Percentiles rank a stretch among this genome's conserved stretches.
phyloP scores from a whole-genome alignment of 53 echinoderm and acorn worm genomes.

The Temnopleurus reevesii region DNA sequence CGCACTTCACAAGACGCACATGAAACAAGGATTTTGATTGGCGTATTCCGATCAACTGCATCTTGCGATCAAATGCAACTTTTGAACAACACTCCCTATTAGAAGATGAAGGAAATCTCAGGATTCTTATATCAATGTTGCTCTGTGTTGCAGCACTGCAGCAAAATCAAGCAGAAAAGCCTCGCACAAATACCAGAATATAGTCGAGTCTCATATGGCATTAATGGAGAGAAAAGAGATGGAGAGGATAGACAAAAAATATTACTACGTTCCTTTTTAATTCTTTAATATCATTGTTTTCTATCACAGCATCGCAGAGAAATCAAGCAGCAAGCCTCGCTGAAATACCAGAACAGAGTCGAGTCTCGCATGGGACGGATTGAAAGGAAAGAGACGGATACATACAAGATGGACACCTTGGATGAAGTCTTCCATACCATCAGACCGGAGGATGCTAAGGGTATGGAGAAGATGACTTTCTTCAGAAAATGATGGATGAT shows the following conservation, averaged over 20 bases:
- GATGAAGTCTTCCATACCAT: slow-evolving; percentile 95
- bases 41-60: no score
- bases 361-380: slow-evolving; percentile 68
- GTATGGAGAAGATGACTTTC: slow-evolving; percentile 79
- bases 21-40: no score
- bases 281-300: no score
- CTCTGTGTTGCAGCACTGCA: slow-evolving; percentile 64
- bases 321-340: slow-evolving; percentile 64
- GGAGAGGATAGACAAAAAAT: no score
- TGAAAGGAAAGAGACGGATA: slow-evolving; percentile 67
- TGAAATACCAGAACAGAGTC: slow-evolving; percentile 75
- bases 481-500: slow-evolving; percentile 62
- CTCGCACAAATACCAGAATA: slow-evolving; percentile 69
- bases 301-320: slow-evolving; percentile 65
- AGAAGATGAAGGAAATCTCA: no score
- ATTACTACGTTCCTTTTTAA: no score
- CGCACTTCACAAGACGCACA: no score
- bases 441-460: slow-evolving; percentile 87
- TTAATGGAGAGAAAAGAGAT: slow-evolving; percentile 64
- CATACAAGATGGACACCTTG: slow-evolving; percentile 72
- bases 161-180: slow-evolving; percentile 64
- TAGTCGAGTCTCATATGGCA: slow-evolving; percentile 69
- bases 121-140: no score
- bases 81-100: no score
- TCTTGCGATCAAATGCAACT: no score